Conservation (phyloP, 2,888 invertebrate genomes). For the Acanthoscelides obtectus region DNA sequence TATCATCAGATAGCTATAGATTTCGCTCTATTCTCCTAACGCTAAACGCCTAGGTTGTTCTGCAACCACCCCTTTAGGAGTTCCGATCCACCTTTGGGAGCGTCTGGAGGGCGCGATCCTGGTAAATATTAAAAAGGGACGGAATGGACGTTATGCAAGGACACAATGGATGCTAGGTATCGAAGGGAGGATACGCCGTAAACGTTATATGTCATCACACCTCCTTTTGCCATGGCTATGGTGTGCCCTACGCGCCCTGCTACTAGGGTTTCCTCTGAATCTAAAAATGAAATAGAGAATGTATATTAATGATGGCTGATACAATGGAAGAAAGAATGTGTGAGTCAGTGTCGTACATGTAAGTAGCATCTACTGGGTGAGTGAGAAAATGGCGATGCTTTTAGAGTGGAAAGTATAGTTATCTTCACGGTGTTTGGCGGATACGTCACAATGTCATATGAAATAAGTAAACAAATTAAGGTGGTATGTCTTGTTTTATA, state of each 20-base stretch:
- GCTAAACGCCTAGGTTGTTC: neutral
- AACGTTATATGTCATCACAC: constrained; percentile 28
- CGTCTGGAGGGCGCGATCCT: constrained; percentile 28
- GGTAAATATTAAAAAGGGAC: constrained; percentile 23
- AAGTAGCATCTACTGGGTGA: too few relatives aligned
- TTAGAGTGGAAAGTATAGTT: too few relatives aligned
- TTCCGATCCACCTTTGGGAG: constrained; percentile 21
- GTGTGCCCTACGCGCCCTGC: neutral
- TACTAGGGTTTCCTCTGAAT: neutral
- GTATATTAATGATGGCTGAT: neutral
- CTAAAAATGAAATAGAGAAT: neutral
- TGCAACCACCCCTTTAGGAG: constrained; percentile 15
- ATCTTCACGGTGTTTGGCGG: too few relatives aligned
- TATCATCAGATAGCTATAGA: neutral
- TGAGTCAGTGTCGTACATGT: neutral
- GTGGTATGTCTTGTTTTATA: too few relatives aligned
- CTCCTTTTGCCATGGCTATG: constrained; percentile 10
- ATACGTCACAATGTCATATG: too few relatives aligned
- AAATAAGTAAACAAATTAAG: too few relatives aligned
- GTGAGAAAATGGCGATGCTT: too few relatives aligned
- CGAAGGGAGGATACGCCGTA: constrained; percentile 25
- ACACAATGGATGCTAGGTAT: constrained; percentile 16
- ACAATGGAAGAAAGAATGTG: neutral
- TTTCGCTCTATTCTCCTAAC: neutral
- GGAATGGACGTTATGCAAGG: constrained; percentile 16